Evolutionary conservation across 2,113 vertebrate species (phyloP).

Genomic region (Odocoileus hemionus): DNA sequence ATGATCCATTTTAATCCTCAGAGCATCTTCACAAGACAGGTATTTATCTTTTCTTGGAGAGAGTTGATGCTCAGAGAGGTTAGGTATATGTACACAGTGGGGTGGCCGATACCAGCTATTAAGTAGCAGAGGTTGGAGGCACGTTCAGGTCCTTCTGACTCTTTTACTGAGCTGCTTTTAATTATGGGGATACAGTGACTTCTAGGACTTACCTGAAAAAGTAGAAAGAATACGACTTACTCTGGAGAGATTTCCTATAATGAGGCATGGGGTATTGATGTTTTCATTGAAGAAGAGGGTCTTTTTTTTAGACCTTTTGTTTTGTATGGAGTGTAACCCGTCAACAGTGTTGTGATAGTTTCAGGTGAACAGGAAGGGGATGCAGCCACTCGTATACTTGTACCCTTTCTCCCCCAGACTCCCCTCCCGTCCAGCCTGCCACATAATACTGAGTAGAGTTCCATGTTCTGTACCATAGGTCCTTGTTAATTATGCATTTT

Average conservation of each 20-base stretch:
- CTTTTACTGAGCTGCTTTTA: background rate
- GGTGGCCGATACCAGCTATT: background rate
- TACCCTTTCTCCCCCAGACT: background rate
- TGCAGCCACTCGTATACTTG: background rate
- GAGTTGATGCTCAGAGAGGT: background rate
- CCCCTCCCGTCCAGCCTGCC: background rate
- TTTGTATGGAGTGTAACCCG: background rate
- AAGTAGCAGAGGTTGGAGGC: background rate
- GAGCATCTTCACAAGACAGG: background rate
- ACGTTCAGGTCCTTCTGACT: background rate
- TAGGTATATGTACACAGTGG: background rate
- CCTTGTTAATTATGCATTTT: background rate
- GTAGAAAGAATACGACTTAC: background rate
- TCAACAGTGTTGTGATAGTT: background rate
- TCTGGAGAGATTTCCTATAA: background rate
- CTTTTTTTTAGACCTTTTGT: background rate
- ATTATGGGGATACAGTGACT: background rate
- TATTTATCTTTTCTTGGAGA: conserved; percentile 23
- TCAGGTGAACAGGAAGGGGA: background rate
- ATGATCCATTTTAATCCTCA: background rate
- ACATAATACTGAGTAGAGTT: background rate
- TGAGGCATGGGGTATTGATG: background rate
- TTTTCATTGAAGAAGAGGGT: background rate
- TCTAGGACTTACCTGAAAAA: background rate
- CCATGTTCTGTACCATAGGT: background rate